Evolutionary conservation across 2,888 invertebrate species (phyloP).

Genomic region (Vannuccia rotundouncinata): DNA sequence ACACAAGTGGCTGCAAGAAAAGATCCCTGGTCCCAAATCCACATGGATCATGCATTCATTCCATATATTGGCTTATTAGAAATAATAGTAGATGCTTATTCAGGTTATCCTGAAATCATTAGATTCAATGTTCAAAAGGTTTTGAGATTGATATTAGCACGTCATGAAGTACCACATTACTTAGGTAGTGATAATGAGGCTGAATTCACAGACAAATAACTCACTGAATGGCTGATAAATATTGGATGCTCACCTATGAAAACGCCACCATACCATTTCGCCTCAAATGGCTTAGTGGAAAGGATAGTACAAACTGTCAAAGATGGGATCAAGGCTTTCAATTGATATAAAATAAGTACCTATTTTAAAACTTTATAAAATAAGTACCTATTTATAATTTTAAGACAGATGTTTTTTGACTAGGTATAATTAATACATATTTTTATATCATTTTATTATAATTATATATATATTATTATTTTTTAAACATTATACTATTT

Average conservation of each 20-base stretch:
- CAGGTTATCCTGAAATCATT: conserved; percentile 33
- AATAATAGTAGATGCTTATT: conserved; percentile 27
- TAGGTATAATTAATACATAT: too few species aligned
- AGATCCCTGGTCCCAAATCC: conserved; percentile 8
- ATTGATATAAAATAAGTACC: too few species aligned
- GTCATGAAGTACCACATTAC: conserved; percentile 32
- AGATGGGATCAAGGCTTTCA: conserved; percentile 31
- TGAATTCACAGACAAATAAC: conserved; percentile 32
- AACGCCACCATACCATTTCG: conserved; percentile 37
- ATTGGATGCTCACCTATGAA: conserved; percentile 39
- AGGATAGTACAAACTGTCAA: conserved; percentile 38
- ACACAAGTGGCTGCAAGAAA: conserved; percentile 17
- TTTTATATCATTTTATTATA: too few species aligned
- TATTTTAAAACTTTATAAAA: too few species aligned
- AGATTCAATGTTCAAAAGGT: conserved; percentile 15
- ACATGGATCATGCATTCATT: conserved; percentile 36
- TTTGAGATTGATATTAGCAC: conserved; percentile 31
- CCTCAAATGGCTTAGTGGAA: conserved; percentile 35
- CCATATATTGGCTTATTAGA: background rate
- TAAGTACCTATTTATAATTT: too few species aligned
- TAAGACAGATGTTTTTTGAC: too few species aligned
- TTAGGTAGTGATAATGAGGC: conserved; percentile 37
- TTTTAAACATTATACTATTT: too few species aligned
- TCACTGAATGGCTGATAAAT: conserved; percentile 34
- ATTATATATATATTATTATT: too few species aligned